These are phyloP conservation scores for Latheticus oryzae DNA, from an alignment of 2,888 invertebrate genomes.

Conservation along the genomic window DNA sequence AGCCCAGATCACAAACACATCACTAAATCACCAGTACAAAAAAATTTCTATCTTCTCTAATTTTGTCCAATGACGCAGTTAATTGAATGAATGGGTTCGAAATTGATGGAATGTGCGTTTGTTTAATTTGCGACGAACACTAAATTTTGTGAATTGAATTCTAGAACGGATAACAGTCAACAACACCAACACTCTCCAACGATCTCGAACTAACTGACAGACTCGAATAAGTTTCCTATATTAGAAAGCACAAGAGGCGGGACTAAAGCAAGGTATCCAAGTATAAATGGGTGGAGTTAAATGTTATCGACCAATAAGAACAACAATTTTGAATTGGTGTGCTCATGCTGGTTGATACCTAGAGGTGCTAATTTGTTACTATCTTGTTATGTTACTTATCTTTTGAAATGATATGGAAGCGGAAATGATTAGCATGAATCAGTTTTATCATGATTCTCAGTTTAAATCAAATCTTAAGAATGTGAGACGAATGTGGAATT, in stretches of 20 bases:
- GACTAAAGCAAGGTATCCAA: conserved; percentile 52
- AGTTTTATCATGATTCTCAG: conserved; percentile 1
- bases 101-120: conserved; percentile 29
- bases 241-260: conserved; percentile 56
- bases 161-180: neutral
- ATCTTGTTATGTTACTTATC: conserved; percentile 39
- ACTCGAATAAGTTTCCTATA: conserved; percentile 56
- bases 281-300: conserved; percentile 54
- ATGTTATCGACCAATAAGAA: conserved; percentile 34
- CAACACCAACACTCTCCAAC: conserved; percentile 25
- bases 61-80: conserved; percentile 40
- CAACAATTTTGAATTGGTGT: conserved; percentile 46
- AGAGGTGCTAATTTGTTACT: conserved; percentile 58
- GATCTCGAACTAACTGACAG: conserved; percentile 49
- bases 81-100: conserved; percentile 15
- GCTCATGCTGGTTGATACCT: conserved; percentile 44
- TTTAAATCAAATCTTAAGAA: no score
- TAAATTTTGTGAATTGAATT: conserved; percentile 12
- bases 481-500: no score
- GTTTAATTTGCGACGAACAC: conserved; percentile 4
- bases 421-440: conserved; percentile 11
- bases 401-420: conserved; percentile 20
- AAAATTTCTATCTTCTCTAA: no score
- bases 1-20: conserved; percentile 24
- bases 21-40: conserved; percentile 11